phyloP scores from a whole-genome alignment of 2,888 invertebrate species.

The Hyppa rectilinea region DNA sequence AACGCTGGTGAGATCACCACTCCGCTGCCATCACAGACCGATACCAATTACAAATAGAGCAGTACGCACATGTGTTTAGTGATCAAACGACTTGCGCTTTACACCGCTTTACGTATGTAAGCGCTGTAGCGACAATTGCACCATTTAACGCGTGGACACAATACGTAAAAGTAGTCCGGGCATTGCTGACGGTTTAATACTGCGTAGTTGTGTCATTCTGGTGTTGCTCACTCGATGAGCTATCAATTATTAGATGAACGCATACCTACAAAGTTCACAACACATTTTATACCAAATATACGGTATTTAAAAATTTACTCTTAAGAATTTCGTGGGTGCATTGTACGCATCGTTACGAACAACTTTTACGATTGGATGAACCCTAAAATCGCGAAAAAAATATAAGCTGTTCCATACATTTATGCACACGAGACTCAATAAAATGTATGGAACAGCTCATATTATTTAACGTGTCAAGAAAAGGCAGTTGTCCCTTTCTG shows the following conservation, averaged over 20 bases:
- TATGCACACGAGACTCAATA: too few species aligned
- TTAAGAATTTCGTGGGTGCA: too few species aligned
- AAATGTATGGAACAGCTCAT: too few species aligned
- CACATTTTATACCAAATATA: neutral
- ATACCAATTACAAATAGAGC: conserved; percentile 59
- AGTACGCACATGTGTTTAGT: conserved; percentile 44
- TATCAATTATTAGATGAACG: conserved; percentile 43
- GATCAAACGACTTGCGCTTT: conserved; percentile 21
- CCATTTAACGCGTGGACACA: conserved; percentile 66
- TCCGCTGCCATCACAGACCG: conserved; percentile 6
- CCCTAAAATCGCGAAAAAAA: too few species aligned
- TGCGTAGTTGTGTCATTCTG: conserved; percentile 55
- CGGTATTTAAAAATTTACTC: too few species aligned
- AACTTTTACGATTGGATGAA: too few species aligned
- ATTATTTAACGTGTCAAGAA: too few species aligned
- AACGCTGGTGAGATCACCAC: conserved; percentile 39
- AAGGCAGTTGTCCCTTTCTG: neutral
- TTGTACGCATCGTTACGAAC: too few species aligned
- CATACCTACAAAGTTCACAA: conserved; percentile 36
- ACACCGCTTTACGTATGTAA: conserved; percentile 48
- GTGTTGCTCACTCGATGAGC: conserved; percentile 45
- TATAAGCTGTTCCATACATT: too few species aligned
- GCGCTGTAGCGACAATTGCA: conserved; percentile 63
- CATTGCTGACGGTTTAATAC: conserved; percentile 32
- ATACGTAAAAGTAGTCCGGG: conserved; percentile 57